phyloP scores from a whole-genome alignment of 92 coral and sea anemone species.

The Desmophyllum pertusum region DNA sequence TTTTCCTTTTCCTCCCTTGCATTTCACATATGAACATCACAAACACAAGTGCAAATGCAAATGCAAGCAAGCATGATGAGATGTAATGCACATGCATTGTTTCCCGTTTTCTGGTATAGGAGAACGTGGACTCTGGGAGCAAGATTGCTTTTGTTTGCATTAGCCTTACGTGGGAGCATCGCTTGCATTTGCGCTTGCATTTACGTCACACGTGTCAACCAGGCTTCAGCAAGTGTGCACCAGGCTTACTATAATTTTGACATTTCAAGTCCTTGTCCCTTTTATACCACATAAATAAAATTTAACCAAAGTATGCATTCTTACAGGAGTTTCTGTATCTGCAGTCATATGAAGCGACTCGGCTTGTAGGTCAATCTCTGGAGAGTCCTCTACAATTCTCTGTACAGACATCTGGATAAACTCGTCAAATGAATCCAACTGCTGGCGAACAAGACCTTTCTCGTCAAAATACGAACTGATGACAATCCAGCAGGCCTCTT shows the following conservation, averaged over 20 bases:
- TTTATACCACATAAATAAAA: neutral
- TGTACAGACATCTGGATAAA: slow-evolving; percentile 99
- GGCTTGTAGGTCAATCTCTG: slow-evolving; percentile 97
- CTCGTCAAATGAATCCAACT: slow-evolving; percentile 97
- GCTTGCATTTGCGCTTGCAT: too few species aligned
- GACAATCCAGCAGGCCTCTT: slow-evolving; percentile 99
- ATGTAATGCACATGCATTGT: too few species aligned
- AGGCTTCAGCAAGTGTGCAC: too few species aligned
- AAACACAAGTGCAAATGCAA: too few species aligned
- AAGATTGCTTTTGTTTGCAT: too few species aligned
- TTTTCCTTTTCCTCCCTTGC: too few species aligned
- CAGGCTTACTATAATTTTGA: neutral
- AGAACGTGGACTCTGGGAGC: too few species aligned
- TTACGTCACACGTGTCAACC: too few species aligned
- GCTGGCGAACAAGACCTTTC: slow-evolving; percentile 98
- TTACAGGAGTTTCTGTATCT: slow-evolving; percentile 94
- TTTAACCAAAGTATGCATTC: neutral
- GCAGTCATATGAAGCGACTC: slow-evolving; percentile 99
- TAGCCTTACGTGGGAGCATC: too few species aligned
- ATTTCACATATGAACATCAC: too few species aligned
- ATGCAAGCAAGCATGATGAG: too few species aligned
- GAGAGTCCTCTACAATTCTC: slow-evolving; percentile 97
- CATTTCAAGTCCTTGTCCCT: neutral
- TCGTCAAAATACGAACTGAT: slow-evolving; percentile 99
- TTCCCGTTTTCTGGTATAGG: too few species aligned